These are phyloP conservation scores for Thera obeliscata DNA, from an alignment of 2,888 invertebrate genomes.

Conservation along the genomic window DNA sequence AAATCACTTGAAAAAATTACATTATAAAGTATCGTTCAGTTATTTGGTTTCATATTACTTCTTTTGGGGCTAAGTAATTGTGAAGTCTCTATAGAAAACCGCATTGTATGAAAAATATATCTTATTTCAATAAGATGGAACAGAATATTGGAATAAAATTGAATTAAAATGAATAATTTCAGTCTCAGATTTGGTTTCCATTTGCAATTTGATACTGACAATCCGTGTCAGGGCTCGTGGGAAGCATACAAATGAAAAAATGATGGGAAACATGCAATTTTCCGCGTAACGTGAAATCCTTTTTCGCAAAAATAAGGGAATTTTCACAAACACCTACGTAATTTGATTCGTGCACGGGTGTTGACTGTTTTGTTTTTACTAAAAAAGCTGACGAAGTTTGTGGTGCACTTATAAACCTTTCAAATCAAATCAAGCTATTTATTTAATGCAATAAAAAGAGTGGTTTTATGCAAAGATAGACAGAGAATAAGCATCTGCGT, in stretches of 20 bases:
- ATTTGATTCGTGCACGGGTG: conserved; percentile 4
- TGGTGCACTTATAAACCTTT: too few species aligned
- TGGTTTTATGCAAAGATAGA: too few species aligned
- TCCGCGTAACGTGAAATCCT: conserved; percentile 20
- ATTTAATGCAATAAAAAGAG: too few species aligned
- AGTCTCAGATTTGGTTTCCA: conserved; percentile 12
- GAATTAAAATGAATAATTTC: conserved; percentile 20
- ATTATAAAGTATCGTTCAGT: too few species aligned
- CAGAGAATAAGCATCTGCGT: too few species aligned
- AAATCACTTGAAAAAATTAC: too few species aligned
- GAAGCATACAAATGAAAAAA: conserved; percentile 28
- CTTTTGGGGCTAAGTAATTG: too few species aligned
- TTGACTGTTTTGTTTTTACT: neutral
- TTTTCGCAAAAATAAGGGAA: conserved; percentile 18
- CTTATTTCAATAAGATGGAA: neutral
- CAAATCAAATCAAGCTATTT: too few species aligned
- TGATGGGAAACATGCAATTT: conserved; percentile 25
- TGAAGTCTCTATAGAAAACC: too few species aligned
- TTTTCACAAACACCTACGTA: conserved; percentile 4
- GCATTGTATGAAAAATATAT: neutral
- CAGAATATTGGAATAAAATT: conserved; percentile 7
- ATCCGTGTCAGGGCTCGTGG: neutral
- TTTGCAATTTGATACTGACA: conserved; percentile 13
- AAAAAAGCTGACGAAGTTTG: too few species aligned
- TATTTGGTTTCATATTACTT: too few species aligned